Base-by-base conservation (phyloP, 2,797 vertebrate species). In the Sparus aurata region DNA sequence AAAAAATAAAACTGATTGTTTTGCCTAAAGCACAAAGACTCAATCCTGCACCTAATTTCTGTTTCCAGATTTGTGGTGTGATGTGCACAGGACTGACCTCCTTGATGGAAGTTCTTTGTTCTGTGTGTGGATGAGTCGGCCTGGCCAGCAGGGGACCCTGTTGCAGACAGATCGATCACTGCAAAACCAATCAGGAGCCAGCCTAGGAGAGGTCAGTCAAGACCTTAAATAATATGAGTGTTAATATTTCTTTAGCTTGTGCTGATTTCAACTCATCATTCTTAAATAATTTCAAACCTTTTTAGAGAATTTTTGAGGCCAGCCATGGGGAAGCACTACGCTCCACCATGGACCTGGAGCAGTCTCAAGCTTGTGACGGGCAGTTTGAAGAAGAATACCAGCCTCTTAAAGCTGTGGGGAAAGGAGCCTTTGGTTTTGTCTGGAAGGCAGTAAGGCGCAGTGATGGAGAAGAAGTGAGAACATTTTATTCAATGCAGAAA, bases 361-460 rank as follows among this genome's bases (percentile, higher is more conserved):
- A 95, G 58, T 91, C 96, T 60, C 94, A 90, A 23, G 98, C 97
- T 41, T 97, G 96, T 25, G 96, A 97, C 12, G 98, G 98, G 16
- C 93, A 96, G 34, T 99, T 98, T 55, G 93, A 93, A 49, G 92
- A 94, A 59, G 95, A 97, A 74, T 99, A 99, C 72, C 93, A 87
- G 87, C 97, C 96, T 0, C 62, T 97, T 50, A 92, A 85, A 66
- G 96, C 96, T 2, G 86, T 99, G 38, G 98, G 98, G 57, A 98
- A 97, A 72, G 98, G 98, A 53, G 96, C 97, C 23, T 99, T 98
- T 47, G 98, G 98, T 57, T 98, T 98, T 75, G 98, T 99, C 73
- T 99, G 98, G 97, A 97, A 95, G 13, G 97, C 97, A 11, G 66
- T 91, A 72, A 73, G 93, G 67, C 96, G 94, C 83, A 82, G 84